Evolutionary conservation across 2,797 vertebrate genomes (phyloP).

Genomic region (Eulemur rubriventer): DNA sequence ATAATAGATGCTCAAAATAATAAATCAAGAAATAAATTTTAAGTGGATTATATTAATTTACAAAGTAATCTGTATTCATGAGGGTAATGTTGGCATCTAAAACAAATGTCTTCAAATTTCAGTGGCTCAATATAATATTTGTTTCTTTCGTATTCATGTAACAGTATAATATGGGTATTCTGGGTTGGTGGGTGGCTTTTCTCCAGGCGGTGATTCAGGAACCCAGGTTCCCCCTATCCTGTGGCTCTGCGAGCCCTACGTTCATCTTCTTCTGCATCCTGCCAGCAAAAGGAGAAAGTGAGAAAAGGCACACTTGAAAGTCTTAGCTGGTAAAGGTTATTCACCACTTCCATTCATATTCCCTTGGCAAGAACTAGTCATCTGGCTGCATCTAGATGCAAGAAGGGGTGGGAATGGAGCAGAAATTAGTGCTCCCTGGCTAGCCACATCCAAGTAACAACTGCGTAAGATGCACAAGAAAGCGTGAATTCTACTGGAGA

Average conservation of each 20-base stretch:
- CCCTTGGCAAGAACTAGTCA: background rate
- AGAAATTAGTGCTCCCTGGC: background rate
- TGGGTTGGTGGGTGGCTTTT: background rate
- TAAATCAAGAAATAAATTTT: background rate
- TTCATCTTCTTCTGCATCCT: background rate
- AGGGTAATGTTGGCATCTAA: background rate
- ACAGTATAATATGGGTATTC: background rate
- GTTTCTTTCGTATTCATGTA: background rate
- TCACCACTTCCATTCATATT: background rate
- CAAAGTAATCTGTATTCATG: background rate
- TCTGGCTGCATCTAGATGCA: background rate
- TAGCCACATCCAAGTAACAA: background rate
- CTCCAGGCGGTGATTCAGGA: background rate
- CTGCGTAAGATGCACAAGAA: background rate
- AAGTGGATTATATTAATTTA: background rate
- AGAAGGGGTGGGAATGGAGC: background rate
- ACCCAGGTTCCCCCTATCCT: background rate
- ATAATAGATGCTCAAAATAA: background rate
- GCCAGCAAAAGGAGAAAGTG: background rate
- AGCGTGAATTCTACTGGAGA: background rate
- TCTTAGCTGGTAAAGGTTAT: background rate
- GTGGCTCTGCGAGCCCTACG: background rate
- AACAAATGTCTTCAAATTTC: background rate
- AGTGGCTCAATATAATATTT: background rate
- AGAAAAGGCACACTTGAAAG: background rate